These are phyloP conservation scores for Leptobrachium ailaonicum DNA, from an alignment of 2,113 vertebrate species.

Conservation along the genomic window DNA sequence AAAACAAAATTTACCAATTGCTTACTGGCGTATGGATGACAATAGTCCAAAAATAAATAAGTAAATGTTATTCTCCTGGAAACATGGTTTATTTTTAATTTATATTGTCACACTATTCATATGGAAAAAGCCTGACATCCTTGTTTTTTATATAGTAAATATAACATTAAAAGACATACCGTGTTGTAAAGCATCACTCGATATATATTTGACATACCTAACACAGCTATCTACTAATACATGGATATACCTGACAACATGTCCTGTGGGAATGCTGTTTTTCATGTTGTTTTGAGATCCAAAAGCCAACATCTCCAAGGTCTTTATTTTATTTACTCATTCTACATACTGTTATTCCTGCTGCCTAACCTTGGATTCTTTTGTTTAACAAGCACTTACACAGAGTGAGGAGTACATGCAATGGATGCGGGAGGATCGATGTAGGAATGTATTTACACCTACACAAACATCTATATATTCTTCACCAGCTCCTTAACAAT, in stretches of 20 bases:
- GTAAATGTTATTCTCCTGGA: too few relatives aligned
- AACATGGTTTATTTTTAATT: too few relatives aligned
- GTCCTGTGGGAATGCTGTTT: constrained; percentile 19
- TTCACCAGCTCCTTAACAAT: too few relatives aligned
- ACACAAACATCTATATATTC: too few relatives aligned
- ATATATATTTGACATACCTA: constrained; percentile 16
- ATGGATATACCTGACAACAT: constrained; percentile 23
- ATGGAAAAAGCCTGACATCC: too few relatives aligned
- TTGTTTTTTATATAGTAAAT: too few relatives aligned
- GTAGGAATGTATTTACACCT: too few relatives aligned
- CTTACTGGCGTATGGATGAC: too few relatives aligned
- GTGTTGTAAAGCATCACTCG: background rate
- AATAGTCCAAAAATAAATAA: too few relatives aligned
- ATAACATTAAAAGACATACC: too few relatives aligned
- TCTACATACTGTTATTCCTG: constrained; percentile 5
- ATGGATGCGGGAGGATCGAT: background rate
- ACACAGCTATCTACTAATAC: constrained; percentile 24
- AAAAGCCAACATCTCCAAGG: constrained; percentile 25
- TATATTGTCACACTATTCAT: too few relatives aligned
- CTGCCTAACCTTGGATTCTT: background rate
- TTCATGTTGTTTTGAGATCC: constrained; percentile 9
- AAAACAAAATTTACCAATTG: too few relatives aligned
- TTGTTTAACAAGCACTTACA: constrained; percentile 3
- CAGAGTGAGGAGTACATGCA: background rate
- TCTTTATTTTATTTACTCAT: constrained; percentile 23